Conservation (phyloP, 2,888 invertebrate genomes). For the Merodon equestris region DNA sequence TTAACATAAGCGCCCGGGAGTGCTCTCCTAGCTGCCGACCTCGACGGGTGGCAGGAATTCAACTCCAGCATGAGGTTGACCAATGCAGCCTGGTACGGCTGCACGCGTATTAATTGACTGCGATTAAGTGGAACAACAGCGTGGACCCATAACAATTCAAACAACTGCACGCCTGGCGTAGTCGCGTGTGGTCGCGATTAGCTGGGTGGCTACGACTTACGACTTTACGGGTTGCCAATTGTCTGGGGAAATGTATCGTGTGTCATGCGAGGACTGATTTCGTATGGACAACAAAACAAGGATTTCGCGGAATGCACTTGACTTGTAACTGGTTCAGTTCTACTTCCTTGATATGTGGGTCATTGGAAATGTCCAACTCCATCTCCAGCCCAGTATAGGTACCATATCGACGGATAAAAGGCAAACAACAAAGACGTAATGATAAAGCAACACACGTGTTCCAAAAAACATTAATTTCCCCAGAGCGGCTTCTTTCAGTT, state of each 20-base stretch:
- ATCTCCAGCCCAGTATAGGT: too few relatives aligned
- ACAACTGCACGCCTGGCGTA: slow-evolving; percentile 6
- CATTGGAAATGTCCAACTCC: too few relatives aligned
- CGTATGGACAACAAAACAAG: too few relatives aligned
- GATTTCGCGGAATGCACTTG: too few relatives aligned
- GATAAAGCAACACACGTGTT: slow-evolving; percentile 52
- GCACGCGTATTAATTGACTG: slow-evolving; percentile 58
- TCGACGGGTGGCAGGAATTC: slow-evolving; percentile 15
- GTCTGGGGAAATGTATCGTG: slow-evolving; percentile 47
- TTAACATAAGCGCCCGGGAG: slow-evolving; percentile 51
- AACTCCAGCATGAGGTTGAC: slow-evolving; percentile 30
- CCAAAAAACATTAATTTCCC: slow-evolving; percentile 59
- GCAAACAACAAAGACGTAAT: too few relatives aligned
- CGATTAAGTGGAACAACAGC: slow-evolving; percentile 55
- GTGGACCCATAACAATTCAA: slow-evolving; percentile 14
- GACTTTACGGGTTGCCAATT: too few relatives aligned
- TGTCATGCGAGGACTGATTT: slow-evolving; percentile 18
- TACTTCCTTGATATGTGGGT: too few relatives aligned
- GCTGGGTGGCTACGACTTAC: slow-evolving; percentile 38
- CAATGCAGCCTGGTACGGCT: slow-evolving; percentile 37
- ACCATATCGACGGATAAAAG: too few relatives aligned
- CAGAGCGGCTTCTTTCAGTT: slow-evolving; percentile 39
- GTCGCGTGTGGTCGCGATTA: slow-evolving; percentile 68
- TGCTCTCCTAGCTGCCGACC: slow-evolving; percentile 20
- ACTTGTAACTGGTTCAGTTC: too few relatives aligned